A percentile compares a stretch with the other conserved stretches of the same genome.
phyloP scores from a whole-genome alignment of 2,888 invertebrate genomes.

The Oligia strigilis region DNA sequence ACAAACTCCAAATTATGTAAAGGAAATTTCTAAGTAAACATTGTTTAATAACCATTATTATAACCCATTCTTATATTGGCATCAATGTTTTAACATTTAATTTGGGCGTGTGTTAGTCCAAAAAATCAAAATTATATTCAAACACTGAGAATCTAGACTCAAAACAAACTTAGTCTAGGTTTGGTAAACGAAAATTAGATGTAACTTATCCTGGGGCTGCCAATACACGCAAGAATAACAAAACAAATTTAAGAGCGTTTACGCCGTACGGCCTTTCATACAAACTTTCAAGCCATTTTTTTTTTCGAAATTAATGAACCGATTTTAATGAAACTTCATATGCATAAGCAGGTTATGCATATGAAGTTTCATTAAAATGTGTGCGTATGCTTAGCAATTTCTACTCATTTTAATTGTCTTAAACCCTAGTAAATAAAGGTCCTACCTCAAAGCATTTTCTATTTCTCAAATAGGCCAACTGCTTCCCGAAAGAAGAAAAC shows the following conservation, averaged over 20 bases:
- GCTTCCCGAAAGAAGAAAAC: conserved; percentile 8
- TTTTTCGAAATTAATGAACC: no score
- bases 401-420: neutral
- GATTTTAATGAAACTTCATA: no score
- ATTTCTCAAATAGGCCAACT: neutral
- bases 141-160: conserved; percentile 13
- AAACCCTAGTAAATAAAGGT: neutral
- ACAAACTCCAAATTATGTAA: neutral
- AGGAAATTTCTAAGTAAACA: conserved; percentile 4
- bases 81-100: conserved; percentile 6
- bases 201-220: conserved; percentile 33
- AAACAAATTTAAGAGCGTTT: no score
- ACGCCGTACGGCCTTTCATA: no score
- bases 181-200: conserved; percentile 39
- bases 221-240: conserved; percentile 23
- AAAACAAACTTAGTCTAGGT: conserved; percentile 39
- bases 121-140: conserved; percentile 6
- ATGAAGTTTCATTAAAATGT: no score
- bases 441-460: neutral
- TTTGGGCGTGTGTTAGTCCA: neutral
- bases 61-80: neutral
- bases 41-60: conserved; percentile 23
- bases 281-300: no score
- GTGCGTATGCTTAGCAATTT: neutral
- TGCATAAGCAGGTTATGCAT: no score